A percentile compares a stretch with the other conserved stretches of the same genome.
Conservation (phyloP, 2,888 invertebrate genomes). For the Eudemis profundana region DNA sequence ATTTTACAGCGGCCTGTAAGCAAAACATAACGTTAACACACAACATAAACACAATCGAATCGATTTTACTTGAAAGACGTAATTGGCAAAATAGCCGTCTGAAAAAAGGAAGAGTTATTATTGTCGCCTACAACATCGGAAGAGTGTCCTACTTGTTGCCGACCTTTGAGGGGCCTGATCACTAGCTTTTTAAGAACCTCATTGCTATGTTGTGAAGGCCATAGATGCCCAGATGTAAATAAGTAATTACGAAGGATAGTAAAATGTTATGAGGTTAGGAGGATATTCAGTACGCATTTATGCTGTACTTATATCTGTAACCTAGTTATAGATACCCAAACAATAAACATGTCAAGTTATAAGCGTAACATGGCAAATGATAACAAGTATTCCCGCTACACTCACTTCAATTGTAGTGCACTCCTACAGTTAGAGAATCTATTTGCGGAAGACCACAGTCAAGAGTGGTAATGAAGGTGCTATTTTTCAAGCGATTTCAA, state of each 20-base stretch:
- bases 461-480: background rate
- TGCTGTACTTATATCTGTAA: background rate
- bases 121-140: no score
- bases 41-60: no score
- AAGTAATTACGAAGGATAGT: background rate
- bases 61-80: no score
- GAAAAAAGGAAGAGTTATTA: no score
- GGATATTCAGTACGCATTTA: background rate
- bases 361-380: background rate
- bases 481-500: background rate
- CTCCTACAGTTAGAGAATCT: background rate
- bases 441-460: slow-evolving; percentile 6
- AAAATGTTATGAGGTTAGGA: background rate
- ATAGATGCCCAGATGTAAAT: no score
- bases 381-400: background rate
- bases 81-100: no score
- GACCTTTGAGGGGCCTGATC: no score
- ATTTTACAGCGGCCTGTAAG: slow-evolving; percentile 81
- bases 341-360: background rate
- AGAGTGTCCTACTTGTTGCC: no score
- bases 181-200: no score
- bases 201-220: no score
- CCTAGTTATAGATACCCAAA: background rate
- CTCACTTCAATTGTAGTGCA: slow-evolving; percentile 15
- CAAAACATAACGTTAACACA: slow-evolving; percentile 46